Conservation (phyloP, 1,140 invertebrate genomes). For the Bombus superbus region DNA sequence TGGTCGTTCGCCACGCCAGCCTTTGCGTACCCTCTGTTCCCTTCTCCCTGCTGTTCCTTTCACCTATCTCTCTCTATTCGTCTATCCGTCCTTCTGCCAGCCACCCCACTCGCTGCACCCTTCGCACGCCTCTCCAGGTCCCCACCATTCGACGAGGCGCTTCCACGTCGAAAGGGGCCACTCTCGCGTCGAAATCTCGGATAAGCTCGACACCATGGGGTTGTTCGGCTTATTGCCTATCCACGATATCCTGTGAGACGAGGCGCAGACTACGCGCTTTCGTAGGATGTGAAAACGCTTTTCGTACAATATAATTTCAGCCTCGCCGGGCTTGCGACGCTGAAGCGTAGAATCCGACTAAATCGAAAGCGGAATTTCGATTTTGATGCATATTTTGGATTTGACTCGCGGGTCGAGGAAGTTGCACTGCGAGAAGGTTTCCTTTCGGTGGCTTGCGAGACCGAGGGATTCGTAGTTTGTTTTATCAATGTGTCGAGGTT, state of each 20-base stretch:
- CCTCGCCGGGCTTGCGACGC: too few species aligned
- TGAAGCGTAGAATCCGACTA: too few species aligned
- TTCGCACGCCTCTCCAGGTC: conserved; percentile 44
- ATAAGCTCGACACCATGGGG: conserved; percentile 1
- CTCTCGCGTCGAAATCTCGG: conserved; percentile 32
- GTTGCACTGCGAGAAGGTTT: neutral
- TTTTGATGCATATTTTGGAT: neutral
- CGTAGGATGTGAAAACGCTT: neutral
- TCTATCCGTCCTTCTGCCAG: conserved; percentile 34
- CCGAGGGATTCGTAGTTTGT: neutral
- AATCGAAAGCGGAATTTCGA: neutral
- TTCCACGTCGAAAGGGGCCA: conserved; percentile 33
- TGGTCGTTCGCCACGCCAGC: conserved; percentile 73
- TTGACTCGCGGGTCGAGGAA: neutral
- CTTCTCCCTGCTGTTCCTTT: conserved; percentile 39
- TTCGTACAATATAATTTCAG: neutral
- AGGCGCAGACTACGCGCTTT: neutral
- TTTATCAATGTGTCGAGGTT: neutral
- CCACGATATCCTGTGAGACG: neutral
- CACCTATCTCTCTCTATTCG: conserved; percentile 66
- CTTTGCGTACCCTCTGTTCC: conserved; percentile 62
- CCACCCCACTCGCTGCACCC: conserved; percentile 58
- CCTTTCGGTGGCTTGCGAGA: neutral
- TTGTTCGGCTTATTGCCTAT: neutral
- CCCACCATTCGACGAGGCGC: conserved; percentile 44